Evolutionary conservation across 2,888 invertebrate genomes (phyloP), one percentile per base, ranked within the genome.

Genomic region (Heteropelma amictum): DNA sequence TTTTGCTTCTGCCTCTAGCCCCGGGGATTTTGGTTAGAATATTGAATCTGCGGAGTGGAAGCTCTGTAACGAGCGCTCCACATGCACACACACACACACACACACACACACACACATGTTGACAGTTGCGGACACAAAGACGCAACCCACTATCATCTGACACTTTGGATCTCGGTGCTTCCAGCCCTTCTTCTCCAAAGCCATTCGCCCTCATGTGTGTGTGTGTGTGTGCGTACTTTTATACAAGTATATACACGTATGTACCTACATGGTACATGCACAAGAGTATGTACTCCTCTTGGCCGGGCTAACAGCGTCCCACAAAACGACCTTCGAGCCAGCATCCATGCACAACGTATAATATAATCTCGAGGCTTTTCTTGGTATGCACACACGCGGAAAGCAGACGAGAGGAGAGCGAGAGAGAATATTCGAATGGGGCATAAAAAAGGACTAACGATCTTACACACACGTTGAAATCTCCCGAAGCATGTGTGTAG

Each of bases 11-110:
- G 80, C 79, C 80, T 64, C 83, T 87, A 85, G 87, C 88, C 87
- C 87, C 84, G 84, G 88, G 88, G 88, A 88, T 88, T 88, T 88
- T 87, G 88, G 88, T 88, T 88, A 86, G 88, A 88, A 88, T 88
- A 88, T 88, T 88, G 88, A 88, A 88, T 88, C 87, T 86, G 84
- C 85, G 81, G 83, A 83, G 84, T 84, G 80, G 86, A 85, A 85
- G 86, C 84, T 84, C 86, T 87, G 87, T 88, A 88, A 88, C 87
- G 86, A 87, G 86, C 85, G 80, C 72, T 79, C 80, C 80, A 75
- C 72, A 77, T 73, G 72, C 82, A 81, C 79, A 79, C 77, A 76
- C 73, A 77, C 80, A 79, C 77, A 73, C 73, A 75, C 77, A 77
- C 79, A 79, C n/a, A n/a, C n/a, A n/a, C 80, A 79, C 77, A 73